Conservation (phyloP, 2,888 invertebrate species). For the Ferrisia virgata region DNA sequence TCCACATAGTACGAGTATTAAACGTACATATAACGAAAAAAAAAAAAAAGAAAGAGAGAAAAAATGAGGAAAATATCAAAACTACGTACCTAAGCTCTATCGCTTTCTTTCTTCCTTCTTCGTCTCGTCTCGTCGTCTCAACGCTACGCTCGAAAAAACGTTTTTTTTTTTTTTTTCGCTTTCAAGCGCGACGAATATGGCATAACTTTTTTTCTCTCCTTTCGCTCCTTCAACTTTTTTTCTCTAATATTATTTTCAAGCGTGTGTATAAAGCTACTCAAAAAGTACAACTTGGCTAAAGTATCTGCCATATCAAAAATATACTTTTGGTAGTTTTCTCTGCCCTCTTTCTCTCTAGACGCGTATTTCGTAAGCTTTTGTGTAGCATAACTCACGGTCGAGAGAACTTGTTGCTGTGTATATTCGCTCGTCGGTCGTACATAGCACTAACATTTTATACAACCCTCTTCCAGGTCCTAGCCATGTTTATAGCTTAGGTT, state of each 20-base stretch:
- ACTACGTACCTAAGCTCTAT: not conserved
- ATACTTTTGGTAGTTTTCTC: not conserved
- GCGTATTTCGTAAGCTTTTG: not conserved
- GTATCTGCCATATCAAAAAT: conserved; percentile 3
- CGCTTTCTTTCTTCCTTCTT: not conserved
- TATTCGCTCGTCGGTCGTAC: not conserved
- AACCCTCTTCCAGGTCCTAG: not conserved
- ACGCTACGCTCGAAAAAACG: not conserved
- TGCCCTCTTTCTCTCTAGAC: not conserved
- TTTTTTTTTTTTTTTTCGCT: too few species aligned
- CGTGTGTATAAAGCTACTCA: not conserved
- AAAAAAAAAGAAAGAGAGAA: too few species aligned
- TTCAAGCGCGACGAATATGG: not conserved
- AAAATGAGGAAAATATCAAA: not conserved
- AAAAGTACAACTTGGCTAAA: not conserved
- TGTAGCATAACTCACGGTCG: not conserved
- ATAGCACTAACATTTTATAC: not conserved
- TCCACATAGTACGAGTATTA: not conserved
- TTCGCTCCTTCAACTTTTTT: too few species aligned
- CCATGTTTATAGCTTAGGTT: not conserved
- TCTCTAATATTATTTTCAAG: not conserved
- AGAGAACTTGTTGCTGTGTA: not conserved
- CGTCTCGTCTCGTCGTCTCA: not conserved
- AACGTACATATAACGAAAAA: too few species aligned
- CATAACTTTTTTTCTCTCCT: not conserved